Evolutionary conservation across 2,113 vertebrate species (phyloP).

Genomic region (Halichoeres trimaculatus): DNA sequence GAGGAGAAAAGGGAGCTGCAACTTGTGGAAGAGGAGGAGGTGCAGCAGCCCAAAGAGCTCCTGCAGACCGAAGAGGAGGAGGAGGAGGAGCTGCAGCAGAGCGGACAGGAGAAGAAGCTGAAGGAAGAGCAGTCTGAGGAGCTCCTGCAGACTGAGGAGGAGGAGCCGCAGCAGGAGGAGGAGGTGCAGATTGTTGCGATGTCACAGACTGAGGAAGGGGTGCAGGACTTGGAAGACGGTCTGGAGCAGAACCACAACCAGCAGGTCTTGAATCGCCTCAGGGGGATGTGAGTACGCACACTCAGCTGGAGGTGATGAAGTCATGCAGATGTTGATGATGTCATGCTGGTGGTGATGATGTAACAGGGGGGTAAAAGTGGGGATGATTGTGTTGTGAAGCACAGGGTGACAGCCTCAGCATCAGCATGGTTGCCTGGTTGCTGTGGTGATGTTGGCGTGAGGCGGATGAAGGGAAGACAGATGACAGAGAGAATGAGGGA

Average conservation of each 20-base stretch:
- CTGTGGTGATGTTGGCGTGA: constrained; percentile 45
- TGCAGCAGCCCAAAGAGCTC: not conserved
- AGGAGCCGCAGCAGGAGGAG: constrained; percentile 13
- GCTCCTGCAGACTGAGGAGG: constrained; percentile 16
- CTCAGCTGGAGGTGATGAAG: not conserved
- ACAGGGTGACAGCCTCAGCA: not conserved
- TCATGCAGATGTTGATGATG: constrained; percentile 10
- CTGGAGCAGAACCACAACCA: constrained; percentile 68
- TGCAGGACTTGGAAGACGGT: constrained; percentile 58
- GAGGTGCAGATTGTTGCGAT: not conserved
- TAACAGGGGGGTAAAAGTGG: not conserved
- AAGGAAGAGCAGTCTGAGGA: not conserved
- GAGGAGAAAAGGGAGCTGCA: not conserved
- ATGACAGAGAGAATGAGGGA: constrained; percentile 36
- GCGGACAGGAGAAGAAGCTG: not conserved
- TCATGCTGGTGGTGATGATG: constrained; percentile 4
- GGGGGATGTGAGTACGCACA: constrained; percentile 75
- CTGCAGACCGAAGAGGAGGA: not conserved
- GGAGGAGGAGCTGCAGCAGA: not conserved
- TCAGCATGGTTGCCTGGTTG: constrained; percentile 33
- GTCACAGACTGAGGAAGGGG: constrained; percentile 19
- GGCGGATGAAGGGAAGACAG: constrained; percentile 19
- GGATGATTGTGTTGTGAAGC: not conserved
- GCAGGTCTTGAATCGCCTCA: constrained; percentile 73
- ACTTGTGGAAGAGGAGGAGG: not conserved